Evolutionary conservation across 2,113 vertebrate species (phyloP).

Genomic region (Galbula dea): DNA sequence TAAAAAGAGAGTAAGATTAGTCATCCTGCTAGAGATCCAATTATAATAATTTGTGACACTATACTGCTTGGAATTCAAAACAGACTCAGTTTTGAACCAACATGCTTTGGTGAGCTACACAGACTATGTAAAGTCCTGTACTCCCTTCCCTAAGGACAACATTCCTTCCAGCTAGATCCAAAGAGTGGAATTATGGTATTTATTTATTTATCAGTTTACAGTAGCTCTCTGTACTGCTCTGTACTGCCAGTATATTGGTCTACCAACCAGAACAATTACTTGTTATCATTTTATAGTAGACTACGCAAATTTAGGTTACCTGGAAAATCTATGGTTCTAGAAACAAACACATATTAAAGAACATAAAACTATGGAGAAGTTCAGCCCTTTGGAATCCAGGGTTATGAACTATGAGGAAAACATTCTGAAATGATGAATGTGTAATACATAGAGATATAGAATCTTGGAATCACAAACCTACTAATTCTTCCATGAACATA

Average conservation of each 20-base stretch:
- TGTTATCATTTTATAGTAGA: neutral
- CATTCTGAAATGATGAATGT: neutral
- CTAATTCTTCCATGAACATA: neutral
- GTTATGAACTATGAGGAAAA: neutral
- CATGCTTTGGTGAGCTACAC: neutral
- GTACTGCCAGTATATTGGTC: neutral
- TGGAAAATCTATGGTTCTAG: neutral
- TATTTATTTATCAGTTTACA: neutral
- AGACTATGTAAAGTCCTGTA: neutral
- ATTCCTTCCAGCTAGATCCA: neutral
- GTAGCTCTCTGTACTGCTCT: neutral
- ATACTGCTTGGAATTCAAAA: neutral
- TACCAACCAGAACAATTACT: neutral
- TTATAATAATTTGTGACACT: neutral
- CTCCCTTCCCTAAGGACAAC: neutral
- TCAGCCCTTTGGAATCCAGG: neutral
- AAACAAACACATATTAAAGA: neutral
- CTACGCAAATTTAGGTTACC: neutral
- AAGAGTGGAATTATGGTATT: neutral
- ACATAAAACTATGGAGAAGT: neutral
- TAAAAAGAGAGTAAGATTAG: neutral
- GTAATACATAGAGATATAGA: neutral
- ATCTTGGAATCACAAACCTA: neutral
- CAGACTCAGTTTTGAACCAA: neutral
- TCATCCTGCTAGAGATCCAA: neutral